These are phyloP conservation scores for Formica exsecta DNA, from an alignment of 1,140 invertebrate genomes.

Conservation along the genomic window DNA sequence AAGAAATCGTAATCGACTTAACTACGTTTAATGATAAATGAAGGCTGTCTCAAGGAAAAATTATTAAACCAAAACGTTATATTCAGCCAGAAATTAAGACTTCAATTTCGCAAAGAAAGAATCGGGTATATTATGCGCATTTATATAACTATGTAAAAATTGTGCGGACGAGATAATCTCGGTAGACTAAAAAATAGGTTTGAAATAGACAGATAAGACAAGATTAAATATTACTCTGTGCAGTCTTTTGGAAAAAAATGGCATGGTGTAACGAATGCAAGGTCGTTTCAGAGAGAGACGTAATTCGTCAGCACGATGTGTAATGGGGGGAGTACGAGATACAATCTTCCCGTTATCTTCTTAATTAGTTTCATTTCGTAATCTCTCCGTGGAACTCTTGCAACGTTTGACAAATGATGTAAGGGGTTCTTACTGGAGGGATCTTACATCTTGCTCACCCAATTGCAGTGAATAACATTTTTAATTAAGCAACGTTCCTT, in stretches of 20 bases:
- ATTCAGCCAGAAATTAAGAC: neutral
- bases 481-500: constrained; percentile 80
- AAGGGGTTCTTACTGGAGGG: constrained; percentile 56
- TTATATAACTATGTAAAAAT: neutral
- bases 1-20: neutral
- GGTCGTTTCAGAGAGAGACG: constrained; percentile 47
- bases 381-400: constrained; percentile 70
- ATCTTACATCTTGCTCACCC: constrained; percentile 73
- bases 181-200: constrained; percentile 25
- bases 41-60: neutral
- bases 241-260: constrained; percentile 36
- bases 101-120: neutral
- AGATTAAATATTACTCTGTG: constrained; percentile 44
- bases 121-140: constrained; percentile 1
- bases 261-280: constrained; percentile 33
- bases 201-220: constrained; percentile 22
- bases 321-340: constrained; percentile 68
- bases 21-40: neutral
- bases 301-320: constrained; percentile 66
- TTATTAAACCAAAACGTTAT: constrained; percentile 8
- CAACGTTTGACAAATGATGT: constrained; percentile 80
- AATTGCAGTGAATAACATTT: constrained; percentile 80
- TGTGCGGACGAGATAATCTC: neutral
- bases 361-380: constrained; percentile 81
- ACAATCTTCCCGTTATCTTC: constrained; percentile 78